A percentile compares a stretch with the other conserved stretches of the same genome.
These are phyloP conservation scores for Cyrtonyx montezumae DNA, from an alignment of 2,113 vertebrate species.

Conservation along the genomic window DNA sequence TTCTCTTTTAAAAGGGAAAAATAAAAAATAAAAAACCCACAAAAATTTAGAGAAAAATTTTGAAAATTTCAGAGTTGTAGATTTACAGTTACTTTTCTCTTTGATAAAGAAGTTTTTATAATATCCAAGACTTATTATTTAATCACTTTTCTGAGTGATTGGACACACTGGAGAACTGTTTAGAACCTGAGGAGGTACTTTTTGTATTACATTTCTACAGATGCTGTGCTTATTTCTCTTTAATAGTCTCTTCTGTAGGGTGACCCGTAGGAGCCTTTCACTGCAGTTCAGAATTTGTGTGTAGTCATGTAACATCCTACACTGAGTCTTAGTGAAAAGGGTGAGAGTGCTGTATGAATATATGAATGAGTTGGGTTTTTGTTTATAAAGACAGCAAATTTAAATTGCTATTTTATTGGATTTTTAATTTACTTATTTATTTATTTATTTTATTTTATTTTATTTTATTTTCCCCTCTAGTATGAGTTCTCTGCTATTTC, in stretches of 20 bases:
- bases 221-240: not conserved
- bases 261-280: rapidly evolving
- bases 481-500: not conserved
- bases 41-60: not conserved
- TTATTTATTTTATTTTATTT: too few species aligned
- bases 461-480: not conserved
- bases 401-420: not conserved
- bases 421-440: not conserved
- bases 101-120: not conserved
- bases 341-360: not conserved
- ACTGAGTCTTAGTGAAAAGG: not conserved
- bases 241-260: not conserved
- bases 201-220: not conserved
- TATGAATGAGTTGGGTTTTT: not conserved
- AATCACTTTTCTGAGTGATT: not conserved
- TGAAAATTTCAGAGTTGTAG: not conserved
- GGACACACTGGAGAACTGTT: not conserved
- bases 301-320: not conserved
- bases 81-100: not conserved
- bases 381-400: not conserved
- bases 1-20: not conserved
- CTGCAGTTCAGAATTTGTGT: not conserved
- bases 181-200: not conserved
- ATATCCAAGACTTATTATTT: not conserved
- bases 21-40: not conserved